Percentiles rank a stretch among this genome's conserved stretches.
Conservation (phyloP, 1,140 invertebrate species). For the Steinernema feltiae region DNA sequence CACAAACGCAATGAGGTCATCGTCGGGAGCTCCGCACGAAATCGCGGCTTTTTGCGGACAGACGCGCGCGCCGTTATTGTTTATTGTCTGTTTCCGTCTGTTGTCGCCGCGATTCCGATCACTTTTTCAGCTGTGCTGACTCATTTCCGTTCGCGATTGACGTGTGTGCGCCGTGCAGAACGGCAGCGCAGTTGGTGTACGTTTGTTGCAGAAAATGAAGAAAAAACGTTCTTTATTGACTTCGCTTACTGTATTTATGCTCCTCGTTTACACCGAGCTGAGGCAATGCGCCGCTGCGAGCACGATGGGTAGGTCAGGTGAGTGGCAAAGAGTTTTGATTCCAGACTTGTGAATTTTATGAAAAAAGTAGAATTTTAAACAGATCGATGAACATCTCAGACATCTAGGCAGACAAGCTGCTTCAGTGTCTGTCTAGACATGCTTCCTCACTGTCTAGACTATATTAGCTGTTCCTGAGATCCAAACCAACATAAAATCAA, state of each 20-base stretch:
- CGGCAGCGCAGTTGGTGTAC: no score
- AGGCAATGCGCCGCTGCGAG: not conserved
- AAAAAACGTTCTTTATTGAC: slow-evolving; percentile 1
- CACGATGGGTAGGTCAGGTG: not conserved
- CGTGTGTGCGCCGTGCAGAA: not conserved
- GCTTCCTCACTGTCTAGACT: not conserved
- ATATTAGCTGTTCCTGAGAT: not conserved
- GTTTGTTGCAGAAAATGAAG: not conserved
- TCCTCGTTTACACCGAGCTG: not conserved
- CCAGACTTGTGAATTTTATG: not conserved
- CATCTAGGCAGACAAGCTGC: no score
- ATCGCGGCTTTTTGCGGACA: no score
- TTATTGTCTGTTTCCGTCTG: no score
- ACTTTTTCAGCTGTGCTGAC: not conserved
- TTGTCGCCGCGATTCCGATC: no score
- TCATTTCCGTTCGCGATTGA: not conserved
- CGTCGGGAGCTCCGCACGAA: no score
- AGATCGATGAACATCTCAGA: no score
- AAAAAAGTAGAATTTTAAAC: not conserved
- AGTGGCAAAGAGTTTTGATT: not conserved
- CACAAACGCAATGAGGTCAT: no score
- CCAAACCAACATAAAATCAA: not conserved
- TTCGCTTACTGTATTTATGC: not conserved
- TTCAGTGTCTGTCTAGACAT: no score
- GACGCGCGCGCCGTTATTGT: no score